Percentiles rank a stretch among this genome's conserved stretches.
Evolutionary conservation across 1,140 invertebrate species (phyloP).

Genomic region (Armadillidium nasatum): DNA sequence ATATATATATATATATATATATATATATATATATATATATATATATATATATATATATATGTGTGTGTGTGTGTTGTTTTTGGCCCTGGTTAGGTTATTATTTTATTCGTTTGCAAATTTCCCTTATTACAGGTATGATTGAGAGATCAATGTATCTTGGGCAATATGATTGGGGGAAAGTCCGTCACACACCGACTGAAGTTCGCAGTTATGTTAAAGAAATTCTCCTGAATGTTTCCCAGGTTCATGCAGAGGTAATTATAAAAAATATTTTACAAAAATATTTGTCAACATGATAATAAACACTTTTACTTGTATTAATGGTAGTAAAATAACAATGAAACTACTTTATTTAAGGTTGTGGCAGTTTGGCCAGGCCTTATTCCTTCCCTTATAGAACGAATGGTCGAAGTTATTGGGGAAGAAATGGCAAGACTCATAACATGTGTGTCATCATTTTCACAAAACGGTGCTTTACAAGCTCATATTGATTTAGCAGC

Average conservation of each 20-base stretch:
- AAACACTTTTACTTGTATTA: too few species aligned
- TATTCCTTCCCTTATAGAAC: conserved; percentile 68
- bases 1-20: too few species aligned
- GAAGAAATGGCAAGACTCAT: conserved; percentile 84
- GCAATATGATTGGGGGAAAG: conserved; percentile 76
- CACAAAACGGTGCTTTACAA: conserved; percentile 62
- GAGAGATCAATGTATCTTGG: conserved; percentile 93
- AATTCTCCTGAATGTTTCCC: conserved; percentile 83
- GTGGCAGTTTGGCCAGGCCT: conserved; percentile 73
- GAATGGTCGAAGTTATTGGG: conserved; percentile 82
- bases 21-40: too few species aligned
- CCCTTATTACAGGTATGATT: conserved; percentile 69
- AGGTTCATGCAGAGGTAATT: conserved; percentile 82
- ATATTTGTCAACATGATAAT: too few species aligned
- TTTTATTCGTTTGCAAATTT: neutral
- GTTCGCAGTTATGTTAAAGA: conserved; percentile 87
- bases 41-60: too few species aligned
- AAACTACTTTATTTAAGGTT: conserved; percentile 55
- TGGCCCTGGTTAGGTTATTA: too few species aligned
- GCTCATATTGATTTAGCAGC: conserved; percentile 60
- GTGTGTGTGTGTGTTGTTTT: too few species aligned
- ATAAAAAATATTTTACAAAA: too few species aligned
- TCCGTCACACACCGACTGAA: conserved; percentile 63
- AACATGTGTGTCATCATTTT: conserved; percentile 69
- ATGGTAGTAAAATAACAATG: too few species aligned